Base-by-base conservation (phyloP, 2,888 invertebrate species). In the Drosophila picticornis region DNA sequence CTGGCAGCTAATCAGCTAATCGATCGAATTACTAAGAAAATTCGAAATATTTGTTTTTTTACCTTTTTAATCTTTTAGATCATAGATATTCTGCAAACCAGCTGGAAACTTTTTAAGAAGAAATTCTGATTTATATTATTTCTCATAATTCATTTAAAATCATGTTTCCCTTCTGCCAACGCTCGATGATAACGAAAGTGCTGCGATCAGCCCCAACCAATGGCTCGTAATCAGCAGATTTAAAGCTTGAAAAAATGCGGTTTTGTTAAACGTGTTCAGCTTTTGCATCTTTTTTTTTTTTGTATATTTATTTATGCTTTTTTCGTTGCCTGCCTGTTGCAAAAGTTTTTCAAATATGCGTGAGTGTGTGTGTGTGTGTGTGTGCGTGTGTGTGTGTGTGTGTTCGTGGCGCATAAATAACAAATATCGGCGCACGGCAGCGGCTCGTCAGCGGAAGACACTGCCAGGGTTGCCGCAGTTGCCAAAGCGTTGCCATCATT, bases 371-470 rank as follows among this genome's bases (percentile, higher is more conserved):
- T 50, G 57, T 34, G 59, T 52, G 74, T 53, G 61, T 56, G 60
- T 61, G 66, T 56, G 32, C 68, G 66, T 65, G 80, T 40, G n/a
- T n/a, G 61, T 56, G 60, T 61, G 66, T 56, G 32, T 70, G 66
- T 65, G 80, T 40, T 55, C 43, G 57, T 66, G 57, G 59, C 67
- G 61, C 85, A 85, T 83, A 83, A 83, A 85, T 85, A 83, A 84
- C 80, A 82, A 63, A 76, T 76, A 83, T 84, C 71, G 63, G 63
- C 74, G 70, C 69, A 60, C 43, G 64, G 46, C 74, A 55, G 52
- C 69, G 51, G 32, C 65, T 67, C 78, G 70, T 74, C 80, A 67
- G 68, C 65, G 80, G 74, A 74, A 81, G 84, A 80, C 58, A 70
- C 67, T 66, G 60, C 71, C 76, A 68, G 69, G 40, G 52, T 59